Base-by-base conservation (phyloP, 2,888 invertebrate species). In the Bombylius discolor region DNA sequence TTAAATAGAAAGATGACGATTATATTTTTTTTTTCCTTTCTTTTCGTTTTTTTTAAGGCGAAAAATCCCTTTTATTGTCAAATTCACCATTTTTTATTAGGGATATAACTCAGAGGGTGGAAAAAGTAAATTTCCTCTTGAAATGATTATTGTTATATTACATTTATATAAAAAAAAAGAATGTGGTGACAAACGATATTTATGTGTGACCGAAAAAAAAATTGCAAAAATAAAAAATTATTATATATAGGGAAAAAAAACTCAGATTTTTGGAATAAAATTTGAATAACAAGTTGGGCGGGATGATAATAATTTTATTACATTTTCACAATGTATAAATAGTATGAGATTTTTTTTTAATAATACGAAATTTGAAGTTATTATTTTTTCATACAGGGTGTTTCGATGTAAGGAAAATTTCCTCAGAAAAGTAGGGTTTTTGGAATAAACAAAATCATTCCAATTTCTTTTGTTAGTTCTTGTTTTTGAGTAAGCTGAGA, bases 71-170 rank as follows among this genome's bases (percentile, higher is more conserved):
- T 61, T 61, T 61, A 61, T 61, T 61, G 61, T 60, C 58, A 56
- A 61, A 59, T 61, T 61, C 59, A 53, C 58, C 59, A 59, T 61
- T 61, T 61, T 59, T 61, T 58, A 58, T 58, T 57, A 55, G 60
- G 58, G 59, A 59, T 59, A 57, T 59, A 59, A 54, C 47, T 47
- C 54, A 45, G 55, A 47, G 50, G 55, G 50, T 51, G 33, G 32
- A 51, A 51, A 14, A 51, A 55, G 33, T 55, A 55, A 51, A 55
- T 55, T 55, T 55, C 55, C 55, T 55, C 50, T 56, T 34, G 49
- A 52, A 53, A 56, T 53, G 56, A 56, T 56, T 47, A 49, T 47
- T 47, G 14, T 36, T 12, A 39, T 32, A 34, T 39, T 23, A n/a
- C 13, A 14, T 13, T 7, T 42, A 42, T 42, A 11, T 5, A 4